These are phyloP conservation scores for Malachius bipustulatus DNA, from an alignment of 2,888 invertebrate genomes.

Conservation along the genomic window DNA sequence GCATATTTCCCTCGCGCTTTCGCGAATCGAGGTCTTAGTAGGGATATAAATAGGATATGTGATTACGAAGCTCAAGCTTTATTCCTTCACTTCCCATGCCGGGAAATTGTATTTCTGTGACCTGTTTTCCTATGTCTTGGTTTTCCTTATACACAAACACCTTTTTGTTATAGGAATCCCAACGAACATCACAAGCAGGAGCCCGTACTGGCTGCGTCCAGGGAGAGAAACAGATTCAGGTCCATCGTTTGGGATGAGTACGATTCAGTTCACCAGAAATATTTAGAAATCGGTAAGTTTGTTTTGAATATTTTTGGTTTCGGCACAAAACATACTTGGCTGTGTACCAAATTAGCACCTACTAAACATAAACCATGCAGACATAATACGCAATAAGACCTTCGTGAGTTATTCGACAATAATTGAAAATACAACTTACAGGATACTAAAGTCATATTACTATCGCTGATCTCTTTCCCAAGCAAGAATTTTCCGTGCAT, in stretches of 20 bases:
- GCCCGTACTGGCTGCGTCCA: conserved; percentile 61
- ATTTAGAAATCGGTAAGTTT: conserved; percentile 77
- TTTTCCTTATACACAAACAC: too few species aligned
- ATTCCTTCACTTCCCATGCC: conserved; percentile 11
- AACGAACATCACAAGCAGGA: conserved; percentile 75
- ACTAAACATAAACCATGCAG: too few species aligned
- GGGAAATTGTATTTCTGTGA: conserved; percentile 15
- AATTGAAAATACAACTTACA: too few species aligned
- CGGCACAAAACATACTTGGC: too few species aligned
- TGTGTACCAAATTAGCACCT: too few species aligned
- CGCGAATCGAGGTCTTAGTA: conserved; percentile 12
- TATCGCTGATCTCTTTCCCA: too few species aligned
- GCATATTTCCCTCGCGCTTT: conserved; percentile 14
- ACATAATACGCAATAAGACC: too few species aligned
- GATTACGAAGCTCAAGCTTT: conserved; percentile 16
- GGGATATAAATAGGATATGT: conserved; percentile 20
- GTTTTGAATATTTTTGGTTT: too few species aligned
- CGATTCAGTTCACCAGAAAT: conserved; percentile 85
- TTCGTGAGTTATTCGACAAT: too few species aligned
- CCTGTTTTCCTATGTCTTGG: not conserved
- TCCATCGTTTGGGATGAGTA: conserved; percentile 85
- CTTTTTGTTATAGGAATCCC: conserved; percentile 55
- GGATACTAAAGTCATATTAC: too few species aligned
- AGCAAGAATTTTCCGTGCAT: too few species aligned
- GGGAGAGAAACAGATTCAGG: conserved; percentile 74